Conservation (phyloP, 2,113 vertebrate genomes). For the Grallaria varia region DNA sequence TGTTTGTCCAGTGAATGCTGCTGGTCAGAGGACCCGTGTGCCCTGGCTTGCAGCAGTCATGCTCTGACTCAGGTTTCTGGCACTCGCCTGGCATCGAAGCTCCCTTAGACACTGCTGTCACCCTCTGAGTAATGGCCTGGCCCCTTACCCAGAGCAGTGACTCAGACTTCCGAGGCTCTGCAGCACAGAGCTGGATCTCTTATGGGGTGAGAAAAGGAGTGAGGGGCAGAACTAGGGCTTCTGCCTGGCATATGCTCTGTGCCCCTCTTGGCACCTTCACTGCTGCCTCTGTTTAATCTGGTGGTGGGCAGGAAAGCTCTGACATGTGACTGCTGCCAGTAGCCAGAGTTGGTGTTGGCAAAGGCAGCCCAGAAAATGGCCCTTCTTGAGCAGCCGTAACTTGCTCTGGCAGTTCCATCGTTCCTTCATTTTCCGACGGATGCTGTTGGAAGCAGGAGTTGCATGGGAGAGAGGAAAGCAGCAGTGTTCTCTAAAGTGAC, state of each 20-base stretch:
- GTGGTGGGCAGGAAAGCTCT: not conserved
- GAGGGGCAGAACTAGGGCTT: not conserved
- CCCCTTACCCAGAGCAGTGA: constrained; percentile 7
- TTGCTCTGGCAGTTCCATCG: not conserved
- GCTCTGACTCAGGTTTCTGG: constrained; percentile 44
- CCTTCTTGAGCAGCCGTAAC: not conserved
- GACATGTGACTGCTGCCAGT: not conserved
- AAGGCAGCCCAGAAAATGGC: not conserved
- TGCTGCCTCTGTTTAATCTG: not conserved
- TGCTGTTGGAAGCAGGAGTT: not conserved
- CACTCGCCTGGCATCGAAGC: not conserved
- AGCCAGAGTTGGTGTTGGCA: not conserved
- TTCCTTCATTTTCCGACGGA: not conserved
- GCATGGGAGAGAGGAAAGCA: not conserved
- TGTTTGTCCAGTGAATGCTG: not conserved
- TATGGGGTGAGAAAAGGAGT: not conserved
- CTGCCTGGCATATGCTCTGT: not conserved
- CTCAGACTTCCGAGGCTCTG: not conserved
- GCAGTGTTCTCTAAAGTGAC: not conserved
- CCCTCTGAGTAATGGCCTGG: constrained; percentile 44
- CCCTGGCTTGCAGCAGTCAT: not conserved
- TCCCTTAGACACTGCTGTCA: not conserved
- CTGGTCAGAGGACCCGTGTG: not conserved
- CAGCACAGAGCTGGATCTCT: not conserved
- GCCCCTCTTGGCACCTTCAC: not conserved